Evolutionary conservation across 1,140 invertebrate genomes (phyloP).

Genomic region (Papilio xuthus): DNA sequence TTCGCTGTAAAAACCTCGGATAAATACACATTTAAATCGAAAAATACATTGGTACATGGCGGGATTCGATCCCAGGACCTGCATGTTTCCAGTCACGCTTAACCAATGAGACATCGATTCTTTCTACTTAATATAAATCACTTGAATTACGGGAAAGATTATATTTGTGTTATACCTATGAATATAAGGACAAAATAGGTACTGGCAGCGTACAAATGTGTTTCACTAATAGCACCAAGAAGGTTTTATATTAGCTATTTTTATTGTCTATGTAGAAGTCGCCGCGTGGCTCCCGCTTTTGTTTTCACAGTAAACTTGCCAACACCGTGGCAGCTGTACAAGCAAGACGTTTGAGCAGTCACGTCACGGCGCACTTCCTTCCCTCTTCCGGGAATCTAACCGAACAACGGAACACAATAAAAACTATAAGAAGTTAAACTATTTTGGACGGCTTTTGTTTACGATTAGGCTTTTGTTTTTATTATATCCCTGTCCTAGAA

Average conservation of each 20-base stretch:
- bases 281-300: not conserved
- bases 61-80: no score
- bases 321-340: slow-evolving; percentile 15
- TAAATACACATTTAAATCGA: no score
- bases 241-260: not conserved
- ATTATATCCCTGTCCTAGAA: not conserved
- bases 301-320: slow-evolving; percentile 22
- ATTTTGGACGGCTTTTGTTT: not conserved
- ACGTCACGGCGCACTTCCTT: slow-evolving; percentile 62
- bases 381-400: slow-evolving; percentile 55
- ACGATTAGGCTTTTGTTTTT: no score
- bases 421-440: not conserved
- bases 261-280: not conserved
- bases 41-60: no score
- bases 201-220: not conserved
- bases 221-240: no score
- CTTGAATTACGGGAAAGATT: not conserved
- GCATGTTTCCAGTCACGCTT: no score
- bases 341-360: slow-evolving; percentile 49
- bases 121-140: not conserved
- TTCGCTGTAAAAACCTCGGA: no score
- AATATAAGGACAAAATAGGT: no score
- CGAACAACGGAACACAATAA: not conserved
- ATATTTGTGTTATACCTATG: no score
- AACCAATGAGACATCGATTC: no score